Conservation (phyloP, 37 sponge, comb jelly and placozoan genomes). For the Beroe ovata region DNA sequence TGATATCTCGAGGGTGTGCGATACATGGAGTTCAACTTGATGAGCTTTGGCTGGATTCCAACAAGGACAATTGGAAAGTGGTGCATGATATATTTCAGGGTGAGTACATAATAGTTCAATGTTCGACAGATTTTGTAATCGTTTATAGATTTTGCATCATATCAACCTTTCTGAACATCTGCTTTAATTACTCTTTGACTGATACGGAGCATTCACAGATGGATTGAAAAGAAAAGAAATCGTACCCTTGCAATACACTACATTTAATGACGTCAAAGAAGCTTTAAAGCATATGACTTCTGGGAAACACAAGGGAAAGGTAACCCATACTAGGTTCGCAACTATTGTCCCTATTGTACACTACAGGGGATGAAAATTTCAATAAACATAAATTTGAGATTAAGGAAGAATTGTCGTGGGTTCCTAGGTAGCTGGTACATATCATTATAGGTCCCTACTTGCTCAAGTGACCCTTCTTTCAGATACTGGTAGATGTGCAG, state of each 20-base stretch:
- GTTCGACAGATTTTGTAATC: not conserved
- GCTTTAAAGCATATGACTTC: not conserved
- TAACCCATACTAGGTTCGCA: not conserved
- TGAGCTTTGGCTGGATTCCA: slow-evolving; percentile 17
- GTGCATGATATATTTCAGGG: not conserved
- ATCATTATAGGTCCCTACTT: too few relatives aligned
- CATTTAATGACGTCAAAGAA: not conserved
- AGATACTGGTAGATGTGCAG: not conserved
- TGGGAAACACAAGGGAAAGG: slow-evolving; percentile 54
- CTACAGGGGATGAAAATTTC: too few relatives aligned
- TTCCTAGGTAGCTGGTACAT: too few relatives aligned
- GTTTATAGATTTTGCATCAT: too few relatives aligned
- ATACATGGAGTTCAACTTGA: slow-evolving; percentile 33
- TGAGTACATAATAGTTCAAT: not conserved
- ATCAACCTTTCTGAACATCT: too few relatives aligned
- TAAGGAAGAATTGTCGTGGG: too few relatives aligned
- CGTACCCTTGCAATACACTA: not conserved
- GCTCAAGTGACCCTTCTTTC: too few relatives aligned
- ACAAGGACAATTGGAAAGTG: not conserved
- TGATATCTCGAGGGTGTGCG: not conserved
- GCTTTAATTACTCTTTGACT: too few relatives aligned
- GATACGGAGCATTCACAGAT: not conserved
- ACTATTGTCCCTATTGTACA: too few relatives aligned
- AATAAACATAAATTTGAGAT: too few relatives aligned
- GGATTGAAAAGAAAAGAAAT: not conserved